Evolutionary conservation across 2,888 invertebrate genomes (phyloP), one percentile per base, ranked within the genome.

Genomic region (Neuroscelio doddi): DNA sequence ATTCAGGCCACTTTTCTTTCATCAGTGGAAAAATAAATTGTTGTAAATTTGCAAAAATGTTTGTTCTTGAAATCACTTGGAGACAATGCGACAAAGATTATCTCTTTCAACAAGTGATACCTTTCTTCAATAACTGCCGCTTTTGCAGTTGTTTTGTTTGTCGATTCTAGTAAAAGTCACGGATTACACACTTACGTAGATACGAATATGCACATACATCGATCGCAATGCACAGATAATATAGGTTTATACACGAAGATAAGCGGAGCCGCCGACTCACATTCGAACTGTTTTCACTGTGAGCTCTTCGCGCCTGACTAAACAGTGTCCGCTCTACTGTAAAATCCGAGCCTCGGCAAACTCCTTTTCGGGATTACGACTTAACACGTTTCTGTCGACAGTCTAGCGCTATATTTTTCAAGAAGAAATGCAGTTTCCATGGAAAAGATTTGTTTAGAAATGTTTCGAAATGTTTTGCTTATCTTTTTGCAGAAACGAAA

Each of bases 141-240:
- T 12, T 41, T 50, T 26, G 21, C 21, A 41, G 1, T 38, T 27
- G 17, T 16, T 53, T 53, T 34, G n/a, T n/a, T n/a, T n/a, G n/a
- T 32, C 34, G 34, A 12, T 7, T 34, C 39, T 16, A 21, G 9
- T 42, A 24, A 21, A 21, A 44, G 26, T 52, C 42, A 21, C 44
- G 46, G 30, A 29, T 57, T 61, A 58, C 50, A 53, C 42, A 47
- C 39, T 51, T 59, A 46, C 26, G 17, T 51, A 32, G 30, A 57
- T 41, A 64, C 52, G 44, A 55, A 50, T 64, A 59, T 64, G 51
- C 57, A 62, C 42, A 30, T 32, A 50, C 62, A 55, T 46, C 49
- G 26, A 66, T 57, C 39, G 61, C 56, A 61, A 65, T 49, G 56
- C 59, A 49, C 56, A 51, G 47, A 32, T 45, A 50, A 32, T 34